Conservation (phyloP, 2,888 invertebrate genomes). For the Branchipolynoe longqiensis region DNA sequence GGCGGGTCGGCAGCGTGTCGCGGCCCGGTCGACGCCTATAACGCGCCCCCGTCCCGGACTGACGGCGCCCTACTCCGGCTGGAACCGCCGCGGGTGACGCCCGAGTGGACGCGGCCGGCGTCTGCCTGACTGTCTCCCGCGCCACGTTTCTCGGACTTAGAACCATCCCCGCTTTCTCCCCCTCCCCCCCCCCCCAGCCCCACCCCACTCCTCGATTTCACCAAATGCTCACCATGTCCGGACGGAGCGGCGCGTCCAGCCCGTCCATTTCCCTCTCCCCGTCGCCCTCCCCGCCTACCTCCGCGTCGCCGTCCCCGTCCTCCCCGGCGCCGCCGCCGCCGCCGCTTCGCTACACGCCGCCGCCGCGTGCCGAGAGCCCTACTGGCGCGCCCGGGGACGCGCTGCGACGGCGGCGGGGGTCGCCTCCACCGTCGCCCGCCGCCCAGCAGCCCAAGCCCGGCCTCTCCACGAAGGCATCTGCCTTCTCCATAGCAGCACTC, state of each 20-base stretch:
- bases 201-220: no score
- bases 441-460: not conserved
- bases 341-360: not conserved
- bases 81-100: no score
- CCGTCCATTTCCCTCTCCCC: constrained; percentile 49
- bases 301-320: not conserved
- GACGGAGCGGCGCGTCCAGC: not conserved
- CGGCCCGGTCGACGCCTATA: no score
- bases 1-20: no score
- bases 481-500: constrained; percentile 67
- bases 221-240: not conserved
- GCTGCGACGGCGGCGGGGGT: not conserved
- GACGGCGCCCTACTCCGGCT: no score
- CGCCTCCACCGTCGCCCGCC: not conserved
- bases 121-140: no score
- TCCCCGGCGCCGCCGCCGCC: not conserved
- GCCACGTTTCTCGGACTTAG: no score
- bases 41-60: no score
- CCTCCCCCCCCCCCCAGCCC: not conserved
- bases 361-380: not conserved
- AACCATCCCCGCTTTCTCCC: not conserved
- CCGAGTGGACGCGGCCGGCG: no score
- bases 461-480: constrained; percentile 64
- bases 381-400: not conserved
- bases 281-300: constrained; percentile 38